phyloP scores from a whole-genome alignment of 2,113 vertebrate genomes.

The Prunella fulvescens region DNA sequence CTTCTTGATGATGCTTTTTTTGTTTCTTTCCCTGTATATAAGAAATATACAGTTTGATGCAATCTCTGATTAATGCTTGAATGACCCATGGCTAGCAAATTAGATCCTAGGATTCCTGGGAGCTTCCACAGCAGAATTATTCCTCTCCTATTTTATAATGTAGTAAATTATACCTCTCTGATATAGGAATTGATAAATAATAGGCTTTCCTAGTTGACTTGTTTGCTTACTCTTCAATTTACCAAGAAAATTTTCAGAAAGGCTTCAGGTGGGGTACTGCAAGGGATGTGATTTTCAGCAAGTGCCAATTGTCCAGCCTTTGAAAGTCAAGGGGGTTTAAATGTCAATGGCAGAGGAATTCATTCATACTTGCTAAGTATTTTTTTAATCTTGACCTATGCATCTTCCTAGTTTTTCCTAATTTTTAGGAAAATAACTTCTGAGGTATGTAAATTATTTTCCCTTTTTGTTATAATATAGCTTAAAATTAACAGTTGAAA shows the following conservation, averaged over 20 bases:
- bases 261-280: neutral
- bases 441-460: neutral
- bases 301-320: neutral
- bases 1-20: neutral
- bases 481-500: slow-evolving; percentile 15
- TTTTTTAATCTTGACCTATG: neutral
- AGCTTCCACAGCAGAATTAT: neutral
- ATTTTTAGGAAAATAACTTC: neutral
- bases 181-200: neutral
- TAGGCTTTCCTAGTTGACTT: neutral
- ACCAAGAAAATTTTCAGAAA: neutral
- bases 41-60: neutral
- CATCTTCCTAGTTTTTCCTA: neutral
- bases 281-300: neutral
- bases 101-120: neutral
- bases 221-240: neutral
- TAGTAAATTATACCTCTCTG: neutral
- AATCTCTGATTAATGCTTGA: neutral
- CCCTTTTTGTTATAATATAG: neutral
- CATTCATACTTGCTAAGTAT: neutral
- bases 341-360: neutral
- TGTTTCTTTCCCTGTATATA: neutral
- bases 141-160: neutral
- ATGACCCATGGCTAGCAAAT: neutral
- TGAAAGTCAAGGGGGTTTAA: neutral